Conservation (phyloP, 2,888 invertebrate species). For the Pristionchus mayeri region DNA sequence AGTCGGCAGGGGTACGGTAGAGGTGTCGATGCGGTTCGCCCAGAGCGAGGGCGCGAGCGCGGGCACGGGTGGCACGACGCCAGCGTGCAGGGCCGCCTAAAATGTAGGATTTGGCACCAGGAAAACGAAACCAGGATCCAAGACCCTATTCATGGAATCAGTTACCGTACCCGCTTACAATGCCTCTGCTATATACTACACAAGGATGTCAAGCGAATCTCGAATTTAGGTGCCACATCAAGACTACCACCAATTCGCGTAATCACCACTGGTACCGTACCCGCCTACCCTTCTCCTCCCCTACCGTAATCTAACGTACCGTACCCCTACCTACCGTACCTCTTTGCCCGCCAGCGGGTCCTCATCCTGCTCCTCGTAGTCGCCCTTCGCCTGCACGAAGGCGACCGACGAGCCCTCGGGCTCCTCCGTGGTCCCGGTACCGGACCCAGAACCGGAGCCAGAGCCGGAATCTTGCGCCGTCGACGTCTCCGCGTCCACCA, state of each 20-base stretch:
- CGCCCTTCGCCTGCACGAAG: neutral
- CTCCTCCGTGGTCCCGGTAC: neutral
- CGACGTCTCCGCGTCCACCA: neutral
- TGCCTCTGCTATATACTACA: too few relatives aligned
- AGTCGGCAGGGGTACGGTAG: neutral
- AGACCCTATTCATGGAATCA: too few relatives aligned
- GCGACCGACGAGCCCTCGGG: too few relatives aligned
- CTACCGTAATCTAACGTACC: neutral
- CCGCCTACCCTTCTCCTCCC: too few relatives aligned
- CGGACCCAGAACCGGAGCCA: neutral
- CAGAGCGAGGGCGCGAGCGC: slow-evolving; percentile 19
- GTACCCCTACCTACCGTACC: neutral
- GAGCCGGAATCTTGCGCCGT: slow-evolving; percentile 6
- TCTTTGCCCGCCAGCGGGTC: slow-evolving; percentile 18
- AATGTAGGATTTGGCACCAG: neutral
- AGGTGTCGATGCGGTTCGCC: neutral
- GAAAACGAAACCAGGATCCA: too few relatives aligned
- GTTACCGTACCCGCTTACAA: too few relatives aligned
- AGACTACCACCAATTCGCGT: too few relatives aligned
- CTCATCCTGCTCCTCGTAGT: neutral
- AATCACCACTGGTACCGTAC: too few relatives aligned
- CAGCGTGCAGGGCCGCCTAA: slow-evolving; percentile 8
- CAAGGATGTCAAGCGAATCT: too few relatives aligned
- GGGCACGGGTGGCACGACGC: slow-evolving; percentile 7
- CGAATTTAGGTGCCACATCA: too few relatives aligned